These are phyloP conservation scores for Arctopsyche grandis DNA, from an alignment of 1,140 invertebrate species.

Conservation along the genomic window DNA sequence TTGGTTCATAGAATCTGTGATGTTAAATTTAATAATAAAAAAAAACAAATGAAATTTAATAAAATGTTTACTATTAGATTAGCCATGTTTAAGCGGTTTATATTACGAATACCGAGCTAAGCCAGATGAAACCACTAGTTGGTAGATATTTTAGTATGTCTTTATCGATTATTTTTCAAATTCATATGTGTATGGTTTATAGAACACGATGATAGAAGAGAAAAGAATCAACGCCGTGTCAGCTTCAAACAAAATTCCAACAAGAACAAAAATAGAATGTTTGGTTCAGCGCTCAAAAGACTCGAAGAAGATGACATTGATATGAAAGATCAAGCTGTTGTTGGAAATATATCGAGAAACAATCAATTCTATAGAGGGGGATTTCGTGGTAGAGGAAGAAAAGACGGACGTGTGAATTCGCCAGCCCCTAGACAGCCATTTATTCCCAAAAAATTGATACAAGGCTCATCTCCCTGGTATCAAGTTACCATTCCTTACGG, in stretches of 20 bases:
- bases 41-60: too few species aligned
- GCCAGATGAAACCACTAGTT: too few species aligned
- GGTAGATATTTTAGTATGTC: too few species aligned
- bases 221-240: slow-evolving; percentile 59
- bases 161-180: neutral
- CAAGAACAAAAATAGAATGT: slow-evolving; percentile 61
- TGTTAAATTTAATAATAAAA: too few species aligned
- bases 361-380: slow-evolving; percentile 51
- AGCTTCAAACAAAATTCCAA: slow-evolving; percentile 67
- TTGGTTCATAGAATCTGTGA: too few species aligned
- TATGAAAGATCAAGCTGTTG: slow-evolving; percentile 61
- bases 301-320: slow-evolving; percentile 70
- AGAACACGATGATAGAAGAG: slow-evolving; percentile 26
- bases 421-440: slow-evolving; percentile 59
- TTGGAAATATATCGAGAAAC: slow-evolving; percentile 48
- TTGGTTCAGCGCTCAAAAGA: slow-evolving; percentile 60
- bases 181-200: too few species aligned
- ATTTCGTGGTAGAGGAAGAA: slow-evolving; percentile 58
- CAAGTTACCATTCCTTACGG: slow-evolving; percentile 75
- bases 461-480: slow-evolving; percentile 69
- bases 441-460: slow-evolving; percentile 61
- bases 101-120: too few species aligned
- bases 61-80: too few species aligned
- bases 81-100: too few species aligned
- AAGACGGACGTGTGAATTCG: slow-evolving; percentile 59